Evolutionary conservation across 2,113 vertebrate genomes (phyloP), one percentile per base, ranked within the genome.

Genomic region (Platanista minor): DNA sequence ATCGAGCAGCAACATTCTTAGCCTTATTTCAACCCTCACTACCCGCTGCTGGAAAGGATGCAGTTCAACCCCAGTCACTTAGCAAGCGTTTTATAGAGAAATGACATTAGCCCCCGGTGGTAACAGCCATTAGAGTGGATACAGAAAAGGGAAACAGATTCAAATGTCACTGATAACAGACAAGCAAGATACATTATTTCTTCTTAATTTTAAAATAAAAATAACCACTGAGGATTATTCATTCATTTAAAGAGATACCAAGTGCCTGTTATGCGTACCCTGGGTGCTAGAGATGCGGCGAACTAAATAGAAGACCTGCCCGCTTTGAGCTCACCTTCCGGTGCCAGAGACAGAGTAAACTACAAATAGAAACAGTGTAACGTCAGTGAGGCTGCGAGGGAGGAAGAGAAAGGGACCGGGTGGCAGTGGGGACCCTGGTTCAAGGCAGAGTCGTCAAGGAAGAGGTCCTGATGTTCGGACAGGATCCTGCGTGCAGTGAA

Each of bases 181-280:
- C 29, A 80, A 43, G 29, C 64, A 81, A 85, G 23, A 88, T 39
- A 39, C 1, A 18, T 78, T 67, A 57, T 59, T 52, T 43, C 57
- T 75, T 80, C 54, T 89, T 61, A 39, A 52, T 69, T 93, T 81
- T 87, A 64, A 95, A 95, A 66, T 62, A 87, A 94, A 66, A 83
- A n/a, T 87, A 36, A 41, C 2, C 49, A 64, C 15, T 69, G 25
- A 46, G 20, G 6, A 10, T 81, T 77, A 64, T 52, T 90, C 43
- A 41, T 9, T 62, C 33, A 54, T 64, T 74, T 86, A 41, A 71
- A 67, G 52, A 78, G 31, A 36, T 12, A 39, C 0, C 6, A 14
- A 54, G 10, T 25, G 36, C 18, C 21, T 67, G 33, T 6, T 43
- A 9, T 12, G 18, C 49, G 46, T 52, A 17, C 54, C 21, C 54